Evolutionary conservation across 2,797 vertebrate species (phyloP).

Genomic region (Pitangus sulphuratus): DNA sequence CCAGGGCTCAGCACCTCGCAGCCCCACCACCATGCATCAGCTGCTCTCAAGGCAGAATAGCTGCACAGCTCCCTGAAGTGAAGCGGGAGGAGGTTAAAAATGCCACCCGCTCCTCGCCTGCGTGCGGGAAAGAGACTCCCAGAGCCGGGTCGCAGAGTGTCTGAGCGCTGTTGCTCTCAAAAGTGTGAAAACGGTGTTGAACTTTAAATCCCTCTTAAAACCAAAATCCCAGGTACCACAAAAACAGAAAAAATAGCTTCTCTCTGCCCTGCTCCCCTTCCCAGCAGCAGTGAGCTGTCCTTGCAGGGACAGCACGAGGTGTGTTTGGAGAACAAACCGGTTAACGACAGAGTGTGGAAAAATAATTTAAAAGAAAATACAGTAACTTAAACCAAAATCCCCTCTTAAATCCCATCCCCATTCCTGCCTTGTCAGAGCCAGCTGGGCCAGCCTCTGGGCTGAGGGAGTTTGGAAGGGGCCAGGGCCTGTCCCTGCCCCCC

Average conservation of each 20-base stretch:
- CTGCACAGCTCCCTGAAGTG: accelerated
- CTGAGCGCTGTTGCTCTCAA: not conserved
- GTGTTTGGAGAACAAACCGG: not conserved
- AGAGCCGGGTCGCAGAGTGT: not conserved
- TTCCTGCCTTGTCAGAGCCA: not conserved
- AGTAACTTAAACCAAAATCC: not conserved
- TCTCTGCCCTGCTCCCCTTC: not conserved
- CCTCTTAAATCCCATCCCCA: not conserved
- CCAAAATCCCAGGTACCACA: not conserved
- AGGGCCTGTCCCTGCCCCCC: not conserved
- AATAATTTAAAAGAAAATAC: not conserved
- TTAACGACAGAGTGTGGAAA: not conserved
- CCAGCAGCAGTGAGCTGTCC: not conserved
- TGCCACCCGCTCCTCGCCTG: not conserved
- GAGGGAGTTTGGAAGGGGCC: not conserved
- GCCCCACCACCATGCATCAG: not conserved
- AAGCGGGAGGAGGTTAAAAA: not conserved
- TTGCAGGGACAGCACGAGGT: not conserved
- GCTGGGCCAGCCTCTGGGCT: not conserved
- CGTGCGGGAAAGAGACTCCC: not conserved
- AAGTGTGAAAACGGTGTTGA: not conserved
- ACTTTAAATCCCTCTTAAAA: not conserved
- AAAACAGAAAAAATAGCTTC: not conserved
- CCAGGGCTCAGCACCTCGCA: not conserved
- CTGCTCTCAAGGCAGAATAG: not conserved